These are phyloP conservation scores for Hippocampus guttulatus DNA, from an alignment of 2,113 vertebrate species.

Conservation along the genomic window DNA sequence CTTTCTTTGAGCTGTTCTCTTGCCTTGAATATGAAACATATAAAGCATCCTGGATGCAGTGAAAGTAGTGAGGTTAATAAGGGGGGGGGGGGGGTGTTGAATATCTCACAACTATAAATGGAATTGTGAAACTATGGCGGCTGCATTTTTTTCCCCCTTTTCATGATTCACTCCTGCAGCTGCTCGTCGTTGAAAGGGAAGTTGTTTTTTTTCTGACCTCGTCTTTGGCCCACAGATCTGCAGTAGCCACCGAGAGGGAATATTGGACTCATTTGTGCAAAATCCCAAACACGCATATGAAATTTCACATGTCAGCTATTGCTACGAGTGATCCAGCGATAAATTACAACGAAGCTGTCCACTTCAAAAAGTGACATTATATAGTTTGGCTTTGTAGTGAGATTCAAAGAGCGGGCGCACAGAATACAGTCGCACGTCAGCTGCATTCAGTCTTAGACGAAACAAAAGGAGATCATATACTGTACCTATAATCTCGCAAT, in stretches of 20 bases:
- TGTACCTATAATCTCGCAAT: background rate
- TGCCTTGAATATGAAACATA: background rate
- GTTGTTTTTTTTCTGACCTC: conserved; percentile 6
- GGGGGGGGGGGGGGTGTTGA: background rate
- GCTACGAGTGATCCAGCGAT: background rate
- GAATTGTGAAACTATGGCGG: conserved; percentile 44
- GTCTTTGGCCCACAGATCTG: conserved; percentile 52
- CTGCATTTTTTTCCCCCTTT: conserved; percentile 44
- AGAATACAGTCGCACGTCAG: background rate
- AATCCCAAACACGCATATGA: background rate
- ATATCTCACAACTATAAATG: conserved; percentile 55
- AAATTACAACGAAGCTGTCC: background rate
- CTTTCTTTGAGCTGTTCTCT: background rate
- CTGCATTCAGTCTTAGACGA: background rate
- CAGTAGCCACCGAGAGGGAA: conserved; percentile 34
- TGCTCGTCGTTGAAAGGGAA: conserved; percentile 62
- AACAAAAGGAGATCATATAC: background rate
- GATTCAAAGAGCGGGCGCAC: background rate
- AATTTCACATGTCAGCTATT: background rate
- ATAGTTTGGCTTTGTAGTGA: background rate
- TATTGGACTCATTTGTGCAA: conserved; percentile 3
- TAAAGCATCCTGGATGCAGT: background rate
- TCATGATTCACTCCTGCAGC: conserved; percentile 64
- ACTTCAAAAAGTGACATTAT: background rate
- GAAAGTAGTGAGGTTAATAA: conserved; percentile 22